A percentile compares a stretch with the other conserved stretches of the same genome.
phyloP scores from a whole-genome alignment of 2,797 vertebrate genomes.

The Sylvia borin region DNA sequence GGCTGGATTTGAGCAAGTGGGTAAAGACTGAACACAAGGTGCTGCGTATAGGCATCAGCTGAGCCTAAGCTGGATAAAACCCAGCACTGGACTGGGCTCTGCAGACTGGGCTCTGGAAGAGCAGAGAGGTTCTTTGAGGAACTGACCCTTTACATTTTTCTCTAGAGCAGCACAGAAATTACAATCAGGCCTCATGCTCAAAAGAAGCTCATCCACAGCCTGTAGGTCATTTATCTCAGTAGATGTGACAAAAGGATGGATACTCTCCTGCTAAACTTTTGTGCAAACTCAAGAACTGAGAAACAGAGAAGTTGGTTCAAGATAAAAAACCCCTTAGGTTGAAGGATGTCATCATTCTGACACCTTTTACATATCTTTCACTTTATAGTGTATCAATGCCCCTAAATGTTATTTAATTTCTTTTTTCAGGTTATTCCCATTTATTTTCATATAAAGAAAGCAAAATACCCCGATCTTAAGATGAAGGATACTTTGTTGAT shows the following conservation, averaged over 20 bases:
- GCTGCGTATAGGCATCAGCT: neutral
- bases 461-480: neutral
- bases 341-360: neutral
- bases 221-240: neutral
- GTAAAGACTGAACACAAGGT: neutral
- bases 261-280: accelerated
- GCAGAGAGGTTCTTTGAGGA: neutral
- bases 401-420: neutral
- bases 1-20: neutral
- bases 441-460: neutral
- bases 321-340: neutral
- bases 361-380: neutral
- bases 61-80: accelerated
- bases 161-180: neutral
- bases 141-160: neutral
- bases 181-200: neutral
- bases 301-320: neutral
- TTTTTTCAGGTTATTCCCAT: neutral
- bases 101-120: neutral
- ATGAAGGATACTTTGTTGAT: neutral
- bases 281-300: neutral
- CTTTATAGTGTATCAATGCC: neutral
- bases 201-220: neutral
- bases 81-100: neutral
- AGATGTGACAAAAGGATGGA: neutral